Conservation (phyloP, 2,888 invertebrate genomes). For the Anthrax anthrax region DNA sequence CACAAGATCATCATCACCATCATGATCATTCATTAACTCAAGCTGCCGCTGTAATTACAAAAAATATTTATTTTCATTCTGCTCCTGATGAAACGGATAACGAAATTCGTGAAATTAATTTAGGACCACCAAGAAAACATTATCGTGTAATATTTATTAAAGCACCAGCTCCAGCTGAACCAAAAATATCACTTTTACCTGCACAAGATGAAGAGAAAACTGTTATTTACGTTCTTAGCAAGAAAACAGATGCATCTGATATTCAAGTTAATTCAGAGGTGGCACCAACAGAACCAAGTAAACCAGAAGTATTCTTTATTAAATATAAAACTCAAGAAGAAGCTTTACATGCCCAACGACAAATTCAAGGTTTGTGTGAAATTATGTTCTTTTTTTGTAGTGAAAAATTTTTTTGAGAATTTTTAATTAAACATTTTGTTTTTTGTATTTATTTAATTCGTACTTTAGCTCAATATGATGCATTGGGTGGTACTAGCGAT, state of each 20-base stretch:
- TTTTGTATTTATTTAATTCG: neutral
- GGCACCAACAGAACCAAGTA: slow-evolving; percentile 24
- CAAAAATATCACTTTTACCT: slow-evolving; percentile 16
- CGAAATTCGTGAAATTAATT: neutral
- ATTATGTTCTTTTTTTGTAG: neutral
- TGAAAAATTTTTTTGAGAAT: too few species aligned
- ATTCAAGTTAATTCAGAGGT: slow-evolving; percentile 13
- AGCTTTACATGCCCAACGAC: slow-evolving; percentile 28
- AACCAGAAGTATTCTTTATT: slow-evolving; percentile 34
- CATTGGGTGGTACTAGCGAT: slow-evolving; percentile 28
- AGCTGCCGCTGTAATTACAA: slow-evolving; percentile 8
- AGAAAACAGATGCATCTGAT: slow-evolving; percentile 27
- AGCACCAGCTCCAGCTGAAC: slow-evolving; percentile 19
- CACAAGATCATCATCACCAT: too few species aligned
- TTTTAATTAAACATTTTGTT: too few species aligned
- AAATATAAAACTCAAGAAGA: slow-evolving; percentile 32
- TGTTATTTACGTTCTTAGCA: slow-evolving; percentile 31
- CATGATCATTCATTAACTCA: neutral
- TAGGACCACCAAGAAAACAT: slow-evolving; percentile 22
- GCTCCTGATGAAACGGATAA: slow-evolving; percentile 22
- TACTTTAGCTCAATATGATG: slow-evolving; percentile 26
- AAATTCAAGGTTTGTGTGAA: slow-evolving; percentile 20
- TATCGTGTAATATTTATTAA: slow-evolving; percentile 34
- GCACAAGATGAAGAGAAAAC: slow-evolving; percentile 31
- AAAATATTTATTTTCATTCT: slow-evolving; percentile 31